phyloP scores from a whole-genome alignment of 2,797 vertebrate species.

The Ctenosaura bakeri region DNA sequence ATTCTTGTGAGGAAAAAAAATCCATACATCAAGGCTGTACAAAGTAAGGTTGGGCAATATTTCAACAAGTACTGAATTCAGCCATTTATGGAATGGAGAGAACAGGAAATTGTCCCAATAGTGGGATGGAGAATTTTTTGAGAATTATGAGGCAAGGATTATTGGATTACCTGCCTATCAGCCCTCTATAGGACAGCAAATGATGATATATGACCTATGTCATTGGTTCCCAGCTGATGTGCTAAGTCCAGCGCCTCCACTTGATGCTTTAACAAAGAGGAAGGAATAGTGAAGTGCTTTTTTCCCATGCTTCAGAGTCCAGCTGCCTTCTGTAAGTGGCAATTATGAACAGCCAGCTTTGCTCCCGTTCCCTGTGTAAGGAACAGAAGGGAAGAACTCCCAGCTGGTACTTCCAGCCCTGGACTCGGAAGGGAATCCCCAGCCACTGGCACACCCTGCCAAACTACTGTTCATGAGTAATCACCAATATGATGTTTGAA shows the following conservation, averaged over 20 bases:
- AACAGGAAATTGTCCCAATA: too few species aligned
- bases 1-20: rapidly evolving
- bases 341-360: background rate
- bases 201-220: background rate
- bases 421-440: background rate
- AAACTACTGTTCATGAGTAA: background rate
- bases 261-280: background rate
- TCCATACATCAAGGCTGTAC: background rate
- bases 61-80: background rate
- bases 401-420: background rate
- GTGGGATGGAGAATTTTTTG: background rate
- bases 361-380: background rate
- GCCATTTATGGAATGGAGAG: background rate
- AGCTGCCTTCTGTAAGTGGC: background rate
- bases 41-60: background rate
- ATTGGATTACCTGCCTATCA: background rate
- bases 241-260: background rate
- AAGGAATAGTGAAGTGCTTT: background rate
- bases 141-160: background rate
- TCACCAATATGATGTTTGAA: background rate
- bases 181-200: too few species aligned
- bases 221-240: background rate
- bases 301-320: background rate
- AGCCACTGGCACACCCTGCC: background rate
- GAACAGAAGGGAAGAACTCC: background rate